These are phyloP conservation scores for Delphinapterus leucas DNA, from an alignment of 2,113 vertebrate genomes.

Conservation along the genomic window DNA sequence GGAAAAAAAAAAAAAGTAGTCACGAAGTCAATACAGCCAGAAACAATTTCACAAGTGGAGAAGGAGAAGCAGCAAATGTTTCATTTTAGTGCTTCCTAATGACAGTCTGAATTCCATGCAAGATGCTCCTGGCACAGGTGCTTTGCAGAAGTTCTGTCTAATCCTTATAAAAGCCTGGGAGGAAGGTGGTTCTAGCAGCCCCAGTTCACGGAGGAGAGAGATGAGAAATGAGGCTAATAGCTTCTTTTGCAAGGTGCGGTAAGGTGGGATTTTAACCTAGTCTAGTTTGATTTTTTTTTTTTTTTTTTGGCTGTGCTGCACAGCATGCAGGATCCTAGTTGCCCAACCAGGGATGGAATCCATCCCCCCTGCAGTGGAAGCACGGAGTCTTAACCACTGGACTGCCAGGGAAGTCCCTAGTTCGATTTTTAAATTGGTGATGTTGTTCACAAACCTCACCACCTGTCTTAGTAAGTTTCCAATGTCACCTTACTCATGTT, in stretches of 20 bases:
- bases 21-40: not conserved
- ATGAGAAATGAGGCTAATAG: not conserved
- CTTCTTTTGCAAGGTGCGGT: not conserved
- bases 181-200: not conserved
- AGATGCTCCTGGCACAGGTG: not conserved
- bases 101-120: not conserved
- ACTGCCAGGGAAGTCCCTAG: no score
- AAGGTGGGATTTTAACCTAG: not conserved
- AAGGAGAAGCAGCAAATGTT: not conserved
- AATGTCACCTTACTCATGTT: not conserved
- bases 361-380: no score
- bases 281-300: not conserved
- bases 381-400: no score
- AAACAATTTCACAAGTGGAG: not conserved
- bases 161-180: not conserved
- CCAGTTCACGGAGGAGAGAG: not conserved
- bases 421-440: not conserved
- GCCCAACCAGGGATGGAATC: no score
- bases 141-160: not conserved
- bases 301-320: no score
- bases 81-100: not conserved
- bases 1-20: not conserved
- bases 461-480: not conserved
- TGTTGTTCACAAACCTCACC: not conserved
- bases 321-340: no score